These are phyloP conservation scores for Lasioglossum malachurum DNA, from an alignment of 2,888 invertebrate species.

Conservation along the genomic window DNA sequence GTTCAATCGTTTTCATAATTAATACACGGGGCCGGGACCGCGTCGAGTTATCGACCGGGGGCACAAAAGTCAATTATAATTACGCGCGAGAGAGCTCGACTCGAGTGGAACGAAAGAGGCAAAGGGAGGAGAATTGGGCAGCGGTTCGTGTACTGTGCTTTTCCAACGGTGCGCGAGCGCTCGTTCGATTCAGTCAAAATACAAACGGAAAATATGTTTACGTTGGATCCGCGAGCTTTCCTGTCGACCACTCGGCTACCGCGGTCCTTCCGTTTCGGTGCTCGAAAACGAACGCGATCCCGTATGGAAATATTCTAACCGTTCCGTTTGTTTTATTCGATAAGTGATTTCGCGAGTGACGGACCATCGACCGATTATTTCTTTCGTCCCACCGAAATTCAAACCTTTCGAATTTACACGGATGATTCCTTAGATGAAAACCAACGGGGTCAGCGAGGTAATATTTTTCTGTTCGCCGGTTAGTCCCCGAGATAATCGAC, in stretches of 20 bases:
- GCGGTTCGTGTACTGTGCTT: constrained; percentile 25
- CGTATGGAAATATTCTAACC: neutral
- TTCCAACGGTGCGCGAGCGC: constrained; percentile 25
- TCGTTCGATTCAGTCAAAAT: constrained; percentile 78
- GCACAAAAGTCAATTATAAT: constrained; percentile 55
- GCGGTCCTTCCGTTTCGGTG: neutral
- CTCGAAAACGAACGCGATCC: neutral
- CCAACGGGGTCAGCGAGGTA: neutral
- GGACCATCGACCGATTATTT: neutral
- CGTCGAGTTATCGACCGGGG: constrained; percentile 27
- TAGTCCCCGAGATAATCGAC: neutral
- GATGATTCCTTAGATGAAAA: neutral
- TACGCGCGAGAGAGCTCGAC: constrained; percentile 37
- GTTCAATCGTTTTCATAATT: constrained; percentile 51
- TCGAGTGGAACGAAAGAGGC: constrained; percentile 23
- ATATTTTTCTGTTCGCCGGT: neutral
- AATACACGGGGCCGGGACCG: neutral
- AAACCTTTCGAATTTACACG: neutral
- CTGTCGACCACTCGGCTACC: neutral
- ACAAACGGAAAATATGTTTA: constrained; percentile 82
- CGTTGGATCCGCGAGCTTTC: constrained; percentile 60
- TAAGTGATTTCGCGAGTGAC: constrained; percentile 11
- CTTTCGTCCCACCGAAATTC: neutral
- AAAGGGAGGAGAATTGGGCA: constrained; percentile 14
- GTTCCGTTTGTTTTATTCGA: constrained; percentile 17